Evolutionary conservation across 1,140 invertebrate genomes (phyloP), one percentile per base, ranked within the genome.

Genomic region (Liolophura sinensis): DNA sequence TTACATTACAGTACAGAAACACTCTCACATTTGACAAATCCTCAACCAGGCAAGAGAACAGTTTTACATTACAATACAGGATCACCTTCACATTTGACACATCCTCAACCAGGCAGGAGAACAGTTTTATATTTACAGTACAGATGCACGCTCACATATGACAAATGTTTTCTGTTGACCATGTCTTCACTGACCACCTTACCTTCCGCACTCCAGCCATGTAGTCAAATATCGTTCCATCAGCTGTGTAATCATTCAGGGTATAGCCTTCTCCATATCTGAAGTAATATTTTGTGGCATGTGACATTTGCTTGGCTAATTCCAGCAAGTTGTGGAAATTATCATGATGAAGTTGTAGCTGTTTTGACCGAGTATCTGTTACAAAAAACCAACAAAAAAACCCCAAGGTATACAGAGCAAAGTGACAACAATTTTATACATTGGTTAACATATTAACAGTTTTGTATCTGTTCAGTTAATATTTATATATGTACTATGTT

Each of bases 141-240:
- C 49, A 14, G n/a, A 14, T 51, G 49, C n/a, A 51, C 49, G 14
- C 49, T 51, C 14, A 14, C 49, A 51, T 24, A 14, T 24, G n/a
- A 15, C 49, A 50, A 57, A 57, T n/a, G 18, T 57, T 57, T 57
- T 14, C 25, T 14, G 55, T 57, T 51, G 14, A n/a, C 14, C n/a
- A 15, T 51, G 14, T 51, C 14, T n/a, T n/a, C n/a, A n/a, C n/a
- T 50, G 9, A 49, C 22, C 4, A 49, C 22, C 64, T 63, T 67
- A 80, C 81, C 64, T 78, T 70, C 73, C 62, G 72, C 18, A 72
- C 66, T 24, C 81, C 81, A 24, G 79, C 78, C 79, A 82, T 82
- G 62, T 76, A 82, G 57, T 82, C 81, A 73, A 81, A 80, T 55
- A 80, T 68, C 24, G 79, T 80, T 0, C 81, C 81, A 74, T 82